Evolutionary conservation across 2,113 vertebrate species (phyloP), one percentile per base, ranked within the genome.

Genomic region (Aythya baeri): DNA sequence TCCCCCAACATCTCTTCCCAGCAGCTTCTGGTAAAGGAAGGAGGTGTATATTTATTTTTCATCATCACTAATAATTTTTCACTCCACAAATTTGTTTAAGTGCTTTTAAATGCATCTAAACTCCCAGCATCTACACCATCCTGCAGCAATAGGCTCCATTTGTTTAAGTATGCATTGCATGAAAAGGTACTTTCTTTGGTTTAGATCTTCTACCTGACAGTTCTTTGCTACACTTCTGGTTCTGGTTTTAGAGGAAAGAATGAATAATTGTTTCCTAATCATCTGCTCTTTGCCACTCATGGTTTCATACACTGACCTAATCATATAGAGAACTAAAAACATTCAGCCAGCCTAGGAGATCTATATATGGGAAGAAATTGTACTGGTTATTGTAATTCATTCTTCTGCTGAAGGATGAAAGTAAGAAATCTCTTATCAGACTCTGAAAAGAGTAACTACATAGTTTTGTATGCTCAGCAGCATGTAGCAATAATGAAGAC

Each of bases 41-140:
- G 36, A 93, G 15, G 21, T 52, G 26, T 49, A 52, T 86, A 78
- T 86, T 88, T 94, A 46, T 84, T 93, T 89, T 95, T 94, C 43
- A 55, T 91, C 36, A 15, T 52, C 3, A 1, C 17, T 91, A 91
- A 86, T 75, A 67, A 62, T 52, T 82, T 95, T 94, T 88, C 21
- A 57, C 88, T 96, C 38, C 63, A 72, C 74, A 36, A 11, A 46
- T 74, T 67, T 75, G 26, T 83, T n/a, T 11, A 90, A 86, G 29
- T 65, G 41, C n/a, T 75, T 93, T 88, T 31, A 1, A 93, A 72
- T 86, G 72, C 9, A 63, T 57, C 32, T 65, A 63, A 93, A 90
- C 2, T 89, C 52, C 38, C 83, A 46, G 46, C 52, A 91, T 38
- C 38, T 72, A 61, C 34, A 89, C 13, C 20, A 58, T 76, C 66